phyloP scores from a whole-genome alignment of 2,888 invertebrate species.

The Leptinotarsa peninsularis region DNA sequence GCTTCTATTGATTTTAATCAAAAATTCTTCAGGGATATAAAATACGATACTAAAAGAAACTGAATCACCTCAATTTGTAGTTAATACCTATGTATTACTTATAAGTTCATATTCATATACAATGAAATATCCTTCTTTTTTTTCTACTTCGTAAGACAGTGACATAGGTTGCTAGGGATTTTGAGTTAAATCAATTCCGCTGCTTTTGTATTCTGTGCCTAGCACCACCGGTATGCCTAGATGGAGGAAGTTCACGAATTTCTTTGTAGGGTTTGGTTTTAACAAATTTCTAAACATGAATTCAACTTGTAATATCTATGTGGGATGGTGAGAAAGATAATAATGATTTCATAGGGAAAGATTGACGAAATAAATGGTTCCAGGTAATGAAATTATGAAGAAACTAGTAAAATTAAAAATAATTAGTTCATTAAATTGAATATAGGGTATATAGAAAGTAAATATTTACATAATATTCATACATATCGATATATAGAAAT shows the following conservation, averaged over 20 bases:
- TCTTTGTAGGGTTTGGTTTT: slow-evolving; percentile 30
- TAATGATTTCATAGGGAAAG: too few species aligned
- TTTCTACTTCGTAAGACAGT: neutral
- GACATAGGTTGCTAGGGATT: slow-evolving; percentile 27
- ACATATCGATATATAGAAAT: too few species aligned
- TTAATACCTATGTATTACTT: too few species aligned
- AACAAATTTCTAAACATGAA: slow-evolving; percentile 24
- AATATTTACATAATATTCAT: too few species aligned
- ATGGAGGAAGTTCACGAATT: slow-evolving; percentile 37
- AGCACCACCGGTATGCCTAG: slow-evolving; percentile 29
- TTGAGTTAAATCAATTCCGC: slow-evolving; percentile 32
- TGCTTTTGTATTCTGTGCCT: slow-evolving; percentile 32
- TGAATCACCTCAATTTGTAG: too few species aligned
- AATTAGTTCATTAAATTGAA: too few species aligned
- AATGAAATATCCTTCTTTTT: neutral
- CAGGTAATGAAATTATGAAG: neutral
- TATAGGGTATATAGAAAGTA: too few species aligned
- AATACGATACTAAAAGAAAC: too few species aligned
- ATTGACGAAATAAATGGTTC: neutral
- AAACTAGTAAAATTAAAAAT: too few species aligned
- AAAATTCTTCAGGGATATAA: too few species aligned
- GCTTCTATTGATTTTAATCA: too few species aligned
- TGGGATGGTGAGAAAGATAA: too few species aligned
- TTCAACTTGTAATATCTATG: neutral
- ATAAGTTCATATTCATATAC: neutral